Conservation (phyloP, 2,888 invertebrate genomes). For the Gymnoscelis rufifasciata region DNA sequence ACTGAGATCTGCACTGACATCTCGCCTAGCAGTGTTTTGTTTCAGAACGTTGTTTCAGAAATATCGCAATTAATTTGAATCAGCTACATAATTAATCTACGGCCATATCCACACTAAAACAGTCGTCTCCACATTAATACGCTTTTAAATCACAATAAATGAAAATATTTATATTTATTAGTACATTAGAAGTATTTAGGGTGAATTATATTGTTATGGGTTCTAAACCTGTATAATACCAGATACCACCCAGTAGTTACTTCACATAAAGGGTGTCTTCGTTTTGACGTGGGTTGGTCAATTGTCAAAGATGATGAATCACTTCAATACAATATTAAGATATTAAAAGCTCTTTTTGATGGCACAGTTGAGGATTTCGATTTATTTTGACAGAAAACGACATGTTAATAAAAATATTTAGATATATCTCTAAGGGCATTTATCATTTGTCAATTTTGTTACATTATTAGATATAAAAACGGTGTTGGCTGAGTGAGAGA, state of each 20-base stretch:
- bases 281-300: constrained; percentile 26
- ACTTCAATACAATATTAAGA: constrained; percentile 8
- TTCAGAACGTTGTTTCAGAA: no score
- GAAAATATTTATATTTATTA: constrained; percentile 73
- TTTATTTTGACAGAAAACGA: neutral
- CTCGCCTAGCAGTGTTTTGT: no score
- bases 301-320: constrained; percentile 22
- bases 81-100: no score
- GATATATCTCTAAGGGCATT: no score
- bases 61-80: no score
- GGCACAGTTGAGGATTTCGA: neutral
- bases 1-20: no score
- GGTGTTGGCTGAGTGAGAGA: no score
- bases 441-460: neutral
- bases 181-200: constrained; percentile 52
- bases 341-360: constrained; percentile 9
- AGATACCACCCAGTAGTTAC: constrained; percentile 54
- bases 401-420: neutral
- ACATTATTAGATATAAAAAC: no score
- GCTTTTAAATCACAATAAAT: constrained; percentile 67
- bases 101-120: constrained; percentile 36
- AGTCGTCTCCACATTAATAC: constrained; percentile 24
- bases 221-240: constrained; percentile 56
- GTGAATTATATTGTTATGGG: constrained; percentile 67
- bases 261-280: constrained; percentile 19